Conservation (phyloP, 2,888 invertebrate genomes). For the Drosophila testacea region DNA sequence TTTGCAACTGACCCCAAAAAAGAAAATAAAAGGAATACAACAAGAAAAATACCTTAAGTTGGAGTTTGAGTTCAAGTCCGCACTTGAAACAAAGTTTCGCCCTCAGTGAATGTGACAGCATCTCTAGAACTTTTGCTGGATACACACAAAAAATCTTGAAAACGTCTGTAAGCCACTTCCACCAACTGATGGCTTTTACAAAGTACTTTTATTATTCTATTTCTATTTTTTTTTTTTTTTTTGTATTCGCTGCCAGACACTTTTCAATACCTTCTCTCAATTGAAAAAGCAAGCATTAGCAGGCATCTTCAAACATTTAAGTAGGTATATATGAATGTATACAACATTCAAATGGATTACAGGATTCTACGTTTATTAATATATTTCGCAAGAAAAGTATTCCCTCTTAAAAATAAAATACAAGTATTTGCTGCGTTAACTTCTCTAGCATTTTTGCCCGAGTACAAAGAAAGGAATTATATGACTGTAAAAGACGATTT, state of each 20-base stretch:
- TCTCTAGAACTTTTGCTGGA: slow-evolving; percentile 6
- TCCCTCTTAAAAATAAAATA: neutral
- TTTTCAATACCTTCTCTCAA: neutral
- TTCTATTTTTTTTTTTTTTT: neutral
- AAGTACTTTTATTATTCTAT: too few relatives aligned
- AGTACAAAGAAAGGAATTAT: neutral
- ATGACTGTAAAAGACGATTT: neutral
- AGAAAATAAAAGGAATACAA: neutral
- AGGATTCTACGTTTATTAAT: neutral
- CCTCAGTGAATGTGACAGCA: slow-evolving; percentile 10
- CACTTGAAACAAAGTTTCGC: slow-evolving; percentile 19
- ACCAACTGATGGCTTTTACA: neutral
- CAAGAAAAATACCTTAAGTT: slow-evolving; percentile 1
- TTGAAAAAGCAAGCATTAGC: neutral
- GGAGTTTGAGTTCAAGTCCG: slow-evolving; percentile 9
- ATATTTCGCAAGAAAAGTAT: neutral
- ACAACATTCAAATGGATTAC: neutral
- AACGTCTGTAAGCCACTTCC: neutral
- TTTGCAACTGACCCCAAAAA: slow-evolving; percentile 1
- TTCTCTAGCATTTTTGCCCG: neutral
- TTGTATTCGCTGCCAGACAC: neutral
- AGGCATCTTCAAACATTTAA: neutral
- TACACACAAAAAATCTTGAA: neutral
- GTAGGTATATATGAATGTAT: neutral
- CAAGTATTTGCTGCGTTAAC: neutral